Percentiles rank a stretch among this genome's conserved stretches.
These are phyloP conservation scores for Tarsius wallacei DNA, from an alignment of 2,797 vertebrate genomes.

Conservation along the genomic window DNA sequence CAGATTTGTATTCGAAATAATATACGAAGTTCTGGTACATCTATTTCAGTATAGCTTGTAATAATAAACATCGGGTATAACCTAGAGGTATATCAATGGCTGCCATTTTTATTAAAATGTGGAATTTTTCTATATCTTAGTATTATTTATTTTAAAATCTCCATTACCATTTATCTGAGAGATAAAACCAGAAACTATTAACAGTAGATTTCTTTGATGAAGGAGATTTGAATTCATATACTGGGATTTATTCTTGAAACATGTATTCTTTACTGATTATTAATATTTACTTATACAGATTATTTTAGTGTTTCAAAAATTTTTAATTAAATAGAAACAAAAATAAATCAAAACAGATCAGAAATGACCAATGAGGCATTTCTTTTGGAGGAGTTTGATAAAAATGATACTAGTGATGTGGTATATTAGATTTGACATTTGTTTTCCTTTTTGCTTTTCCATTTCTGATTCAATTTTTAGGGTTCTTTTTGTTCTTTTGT, in stretches of 20 bases:
- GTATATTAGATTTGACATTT: not conserved
- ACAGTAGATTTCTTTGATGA: not conserved
- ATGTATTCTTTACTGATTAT: not conserved
- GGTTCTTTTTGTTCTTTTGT: not conserved
- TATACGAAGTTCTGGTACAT: not conserved
- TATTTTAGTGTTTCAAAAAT: not conserved
- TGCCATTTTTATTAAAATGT: not conserved
- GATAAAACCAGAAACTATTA: not conserved
- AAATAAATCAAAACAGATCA: not conserved
- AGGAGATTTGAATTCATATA: not conserved
- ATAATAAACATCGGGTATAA: not conserved
- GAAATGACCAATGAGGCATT: not conserved
- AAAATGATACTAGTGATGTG: not conserved
- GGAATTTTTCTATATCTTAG: not conserved
- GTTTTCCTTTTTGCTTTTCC: not conserved
- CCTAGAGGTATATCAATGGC: not conserved
- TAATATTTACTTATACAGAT: not conserved
- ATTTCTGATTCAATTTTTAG: not conserved
- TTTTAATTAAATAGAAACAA: not conserved
- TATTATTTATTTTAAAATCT: not conserved
- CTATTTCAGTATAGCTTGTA: not conserved
- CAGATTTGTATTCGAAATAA: not conserved
- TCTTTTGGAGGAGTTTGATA: not conserved
- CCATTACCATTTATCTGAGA: not conserved
- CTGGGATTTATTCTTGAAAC: not conserved